Base-by-base conservation (phyloP, 2,888 invertebrate genomes). In the Dastarcus helophoroides region DNA sequence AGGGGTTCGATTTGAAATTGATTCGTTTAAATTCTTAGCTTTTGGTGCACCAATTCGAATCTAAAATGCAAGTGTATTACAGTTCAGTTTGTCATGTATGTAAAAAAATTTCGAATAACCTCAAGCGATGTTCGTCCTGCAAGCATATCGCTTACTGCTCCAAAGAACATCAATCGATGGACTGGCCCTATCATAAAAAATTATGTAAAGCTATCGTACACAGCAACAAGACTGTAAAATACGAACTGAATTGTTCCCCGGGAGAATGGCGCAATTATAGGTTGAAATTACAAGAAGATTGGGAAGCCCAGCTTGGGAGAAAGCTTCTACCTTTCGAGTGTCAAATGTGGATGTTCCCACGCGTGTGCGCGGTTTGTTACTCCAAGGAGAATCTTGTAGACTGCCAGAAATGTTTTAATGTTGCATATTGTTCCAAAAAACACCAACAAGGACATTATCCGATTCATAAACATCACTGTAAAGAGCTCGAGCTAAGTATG, bases 341-440 rank as follows among this genome's bases (percentile, higher is more conserved):
- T 12, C 34, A 34, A 22, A 34, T 34, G 22, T 34, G 34, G 30
- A 31, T 34, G 34, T 34, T 31, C 14, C 34, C 34, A 11, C 26
- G 34, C n/a, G 19, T 7, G 3, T 34, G 34, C 11, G 16, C 22
- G 9, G 30, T 34, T 11, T 34, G 34, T 26, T 34, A 26, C 22
- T 26, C 26, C 2, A 16, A 14, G 14, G 31, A 31, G 28, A 16
- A 24, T 9, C 16, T 34, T 17, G 31, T 17, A 7, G 34, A 34
- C n/a, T 34, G 34, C 22, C 14, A 31, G 7, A 14, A 26, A 4
- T 34, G 34, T 21, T 21, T 34, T 8, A 26, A 26, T 26, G 30
- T 34, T 22, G 12, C 22, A 4, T 34, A 34, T 31, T 34, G 34
- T 17, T 34, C 30, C 7, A 12, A 3, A 2, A 31, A 34, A 26